Evolutionary conservation across 2,888 invertebrate species (phyloP).

Genomic region (Acanthacorydalis orientalis): DNA sequence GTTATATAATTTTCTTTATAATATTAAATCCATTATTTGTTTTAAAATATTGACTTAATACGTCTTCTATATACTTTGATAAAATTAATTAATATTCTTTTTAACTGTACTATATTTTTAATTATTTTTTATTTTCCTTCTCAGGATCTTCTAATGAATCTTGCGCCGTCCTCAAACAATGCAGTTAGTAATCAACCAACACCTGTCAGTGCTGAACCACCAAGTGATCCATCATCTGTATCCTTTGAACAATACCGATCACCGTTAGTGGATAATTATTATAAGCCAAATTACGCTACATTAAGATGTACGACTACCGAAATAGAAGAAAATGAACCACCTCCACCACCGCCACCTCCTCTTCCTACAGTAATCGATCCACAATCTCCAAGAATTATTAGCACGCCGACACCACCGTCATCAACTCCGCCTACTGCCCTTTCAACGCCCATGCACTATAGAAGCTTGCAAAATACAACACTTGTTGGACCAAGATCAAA

Average conservation of each 20-base stretch:
- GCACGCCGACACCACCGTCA: constrained; percentile 11
- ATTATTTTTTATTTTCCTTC: constrained; percentile 7
- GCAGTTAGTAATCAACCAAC: constrained; percentile 23
- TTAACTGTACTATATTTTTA: no score
- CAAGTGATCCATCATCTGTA: constrained; percentile 22
- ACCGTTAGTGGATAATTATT: constrained; percentile 33
- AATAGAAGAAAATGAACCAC: constrained; percentile 7
- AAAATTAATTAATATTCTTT: neutral
- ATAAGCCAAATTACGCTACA: constrained; percentile 32
- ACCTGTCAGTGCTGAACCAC: constrained; percentile 23
- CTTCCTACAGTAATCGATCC: constrained; percentile 6
- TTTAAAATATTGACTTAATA: no score
- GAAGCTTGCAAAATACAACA: constrained; percentile 25
- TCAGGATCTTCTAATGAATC: constrained; percentile 38
- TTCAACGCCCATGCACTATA: constrained; percentile 21
- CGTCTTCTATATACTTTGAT: no score
- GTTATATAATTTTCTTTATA: no score
- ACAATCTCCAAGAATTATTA: no score
- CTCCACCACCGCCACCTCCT: constrained; percentile 15
- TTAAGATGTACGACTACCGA: constrained; percentile 16
- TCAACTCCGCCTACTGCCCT: constrained; percentile 8
- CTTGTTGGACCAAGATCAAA: constrained; percentile 23
- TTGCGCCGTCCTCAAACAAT: constrained; percentile 31
- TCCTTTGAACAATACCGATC: constrained; percentile 34
- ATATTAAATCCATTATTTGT: no score